phyloP scores from a whole-genome alignment of 2,113 vertebrate genomes.

The Dissostichus mawsoni region DNA sequence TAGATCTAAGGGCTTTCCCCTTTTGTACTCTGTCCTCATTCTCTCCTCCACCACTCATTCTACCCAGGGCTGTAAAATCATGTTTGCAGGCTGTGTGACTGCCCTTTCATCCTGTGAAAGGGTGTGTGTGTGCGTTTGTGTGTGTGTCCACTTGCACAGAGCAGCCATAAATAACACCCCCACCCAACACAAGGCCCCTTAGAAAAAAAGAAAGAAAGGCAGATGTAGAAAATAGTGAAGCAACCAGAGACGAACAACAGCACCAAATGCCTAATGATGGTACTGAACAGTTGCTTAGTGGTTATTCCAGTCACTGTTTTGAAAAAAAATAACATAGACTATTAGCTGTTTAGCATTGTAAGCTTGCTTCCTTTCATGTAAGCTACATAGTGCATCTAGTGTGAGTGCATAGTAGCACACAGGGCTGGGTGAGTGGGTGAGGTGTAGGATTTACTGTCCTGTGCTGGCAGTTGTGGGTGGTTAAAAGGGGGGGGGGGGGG shows the following conservation, averaged over 20 bases:
- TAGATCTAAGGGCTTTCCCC: constrained; percentile 78
- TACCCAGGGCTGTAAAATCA: constrained; percentile 84
- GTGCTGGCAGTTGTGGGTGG: constrained; percentile 79
- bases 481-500: constrained; percentile 56
- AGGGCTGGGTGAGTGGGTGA: constrained; percentile 67
- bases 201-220: constrained; percentile 66
- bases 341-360: constrained; percentile 27
- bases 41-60: constrained; percentile 81
- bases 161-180: constrained; percentile 84
- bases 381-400: constrained; percentile 45
- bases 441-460: constrained; percentile 79
- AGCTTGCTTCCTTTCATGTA: constrained; percentile 42
- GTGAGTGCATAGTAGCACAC: constrained; percentile 51
- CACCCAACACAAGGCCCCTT: constrained; percentile 71
- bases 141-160: constrained; percentile 73
- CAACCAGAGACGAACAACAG: constrained; percentile 51
- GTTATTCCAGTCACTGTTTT: constrained; percentile 46
- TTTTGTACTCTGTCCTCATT: constrained; percentile 78
- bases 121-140: constrained; percentile 42
- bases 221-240: constrained; percentile 66
- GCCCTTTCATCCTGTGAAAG: constrained; percentile 83
- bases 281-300: constrained; percentile 44
- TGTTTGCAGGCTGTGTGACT: constrained; percentile 80
- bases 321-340: constrained; percentile 4
- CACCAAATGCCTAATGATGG: constrained; percentile 37